Percentiles rank a stretch among this genome's conserved stretches.
These are phyloP conservation scores for Cheilosia vernalis DNA, from an alignment of 2,888 invertebrate species.

Conservation along the genomic window DNA sequence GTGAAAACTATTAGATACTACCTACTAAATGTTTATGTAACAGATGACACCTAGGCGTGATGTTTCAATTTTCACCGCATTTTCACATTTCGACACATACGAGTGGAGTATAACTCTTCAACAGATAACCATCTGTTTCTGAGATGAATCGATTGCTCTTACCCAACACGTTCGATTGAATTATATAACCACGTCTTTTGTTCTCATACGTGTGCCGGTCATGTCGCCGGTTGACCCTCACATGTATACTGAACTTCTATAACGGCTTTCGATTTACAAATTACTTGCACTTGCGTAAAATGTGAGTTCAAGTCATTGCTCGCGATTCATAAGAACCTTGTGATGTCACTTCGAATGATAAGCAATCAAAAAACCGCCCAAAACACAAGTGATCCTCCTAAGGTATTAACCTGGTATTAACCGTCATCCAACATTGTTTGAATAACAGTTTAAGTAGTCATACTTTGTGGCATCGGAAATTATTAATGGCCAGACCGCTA, in stretches of 20 bases:
- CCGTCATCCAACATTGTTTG: slow-evolving; percentile 21
- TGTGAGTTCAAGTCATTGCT: neutral
- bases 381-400: slow-evolving; percentile 7
- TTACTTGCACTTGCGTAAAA: slow-evolving; percentile 8
- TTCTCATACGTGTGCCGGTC: neutral
- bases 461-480: slow-evolving; percentile 17
- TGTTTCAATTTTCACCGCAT: slow-evolving; percentile 2
- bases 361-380: neutral
- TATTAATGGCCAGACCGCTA: slow-evolving; percentile 33
- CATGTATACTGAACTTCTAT: slow-evolving; percentile 1
- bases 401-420: neutral
- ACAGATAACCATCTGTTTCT: neutral
- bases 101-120: neutral
- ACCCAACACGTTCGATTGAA: neutral
- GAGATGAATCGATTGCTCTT: neutral
- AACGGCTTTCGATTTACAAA: neutral
- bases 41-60: neutral
- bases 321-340: slow-evolving; percentile 16
- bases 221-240: neutral
- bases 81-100: neutral
- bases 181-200: slow-evolving; percentile 1
- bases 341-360: slow-evolving; percentile 10
- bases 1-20: slow-evolving; percentile 31
- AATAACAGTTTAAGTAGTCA: slow-evolving; percentile 27
- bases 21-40: slow-evolving; percentile 10